Evolutionary conservation across 2,797 vertebrate genomes (phyloP), one percentile per base, ranked within the genome.

Genomic region (Aulostomus chinensis): DNA sequence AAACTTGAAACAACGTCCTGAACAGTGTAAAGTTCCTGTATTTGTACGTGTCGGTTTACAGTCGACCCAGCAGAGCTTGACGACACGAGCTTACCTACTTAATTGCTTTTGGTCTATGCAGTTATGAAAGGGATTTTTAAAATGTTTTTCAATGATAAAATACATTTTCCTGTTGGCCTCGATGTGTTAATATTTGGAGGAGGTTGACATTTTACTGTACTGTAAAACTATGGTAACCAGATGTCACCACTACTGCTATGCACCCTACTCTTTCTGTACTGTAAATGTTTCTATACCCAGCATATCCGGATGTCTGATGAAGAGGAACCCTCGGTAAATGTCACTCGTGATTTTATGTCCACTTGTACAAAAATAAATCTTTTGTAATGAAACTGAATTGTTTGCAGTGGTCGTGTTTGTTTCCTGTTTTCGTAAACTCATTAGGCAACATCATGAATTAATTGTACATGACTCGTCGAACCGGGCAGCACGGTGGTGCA

Each of bases 261-360:
- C 88, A 91, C 70, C 68, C 87, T 72, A 43, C 74, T 58, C 65
- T 86, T 73, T 77, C 72, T 83, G 67, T 88, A 86, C 84, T 87
- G 73, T 85, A 85, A 54, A 71, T 79, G 66, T 85, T 81, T 83
- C 70, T 81, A 80, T 79, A 74, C 65, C 59, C 62, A 84, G 77
- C 73, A 65, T 68, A 50, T 55, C 74, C 68, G 46, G 42, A 71
- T 78, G 42, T 85, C 71, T 84, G 68, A 68, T 77, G 72, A 86
- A 83, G 87, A 60, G 42, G 71, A 70, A 73, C 50, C 72, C 55
- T 87, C 85, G 78, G 78, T 54, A 64, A 87, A 84, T 85, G 76
- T 82, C 62, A 88, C 83, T 85, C 85, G 84, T 77, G 54, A 74
- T 79, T 80, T 80, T 81, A 68, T 22, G 41, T 78, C 38, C 51